Evolutionary conservation across 1,140 invertebrate genomes (phyloP).

Genomic region (Drosophila leontia): DNA sequence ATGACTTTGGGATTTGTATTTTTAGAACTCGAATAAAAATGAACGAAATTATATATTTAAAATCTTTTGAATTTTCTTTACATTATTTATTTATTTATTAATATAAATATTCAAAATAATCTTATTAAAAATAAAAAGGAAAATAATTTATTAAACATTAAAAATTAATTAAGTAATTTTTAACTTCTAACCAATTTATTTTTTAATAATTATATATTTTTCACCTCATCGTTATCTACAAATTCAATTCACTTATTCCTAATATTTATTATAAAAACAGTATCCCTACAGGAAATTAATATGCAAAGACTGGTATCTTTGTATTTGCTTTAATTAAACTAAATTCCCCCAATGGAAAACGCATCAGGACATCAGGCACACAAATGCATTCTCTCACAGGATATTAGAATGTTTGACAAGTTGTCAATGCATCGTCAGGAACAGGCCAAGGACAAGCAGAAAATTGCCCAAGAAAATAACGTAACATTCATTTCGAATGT

Average conservation of each 20-base stretch:
- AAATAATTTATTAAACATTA: not conserved
- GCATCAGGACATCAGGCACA: conserved; percentile 7
- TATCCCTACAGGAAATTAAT: conserved; percentile 61
- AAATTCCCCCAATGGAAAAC: conserved; percentile 43
- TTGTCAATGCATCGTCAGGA: conserved; percentile 52
- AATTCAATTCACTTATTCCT: not conserved
- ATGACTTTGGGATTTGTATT: not conserved
- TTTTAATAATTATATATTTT: not conserved
- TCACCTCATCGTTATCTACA: not conserved
- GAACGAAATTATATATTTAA: not conserved
- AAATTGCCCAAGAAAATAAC: conserved; percentile 38
- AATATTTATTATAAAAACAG: conserved; percentile 1
- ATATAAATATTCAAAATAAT: not conserved
- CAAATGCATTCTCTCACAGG: conserved; percentile 18
- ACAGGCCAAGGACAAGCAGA: conserved; percentile 9
- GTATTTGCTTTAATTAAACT: conserved; percentile 69
- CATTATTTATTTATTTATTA: not conserved
- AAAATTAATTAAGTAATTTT: no score
- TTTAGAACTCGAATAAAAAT: not conserved
- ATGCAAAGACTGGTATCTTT: conserved; percentile 46
- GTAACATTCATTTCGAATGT: conserved; percentile 50
- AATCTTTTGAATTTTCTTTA: not conserved
- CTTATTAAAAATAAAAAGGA: not conserved
- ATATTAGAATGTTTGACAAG: conserved; percentile 67
- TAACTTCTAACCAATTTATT: not conserved